phyloP scores from a whole-genome alignment of 2,888 invertebrate genomes.

The Tenthredo notha region DNA sequence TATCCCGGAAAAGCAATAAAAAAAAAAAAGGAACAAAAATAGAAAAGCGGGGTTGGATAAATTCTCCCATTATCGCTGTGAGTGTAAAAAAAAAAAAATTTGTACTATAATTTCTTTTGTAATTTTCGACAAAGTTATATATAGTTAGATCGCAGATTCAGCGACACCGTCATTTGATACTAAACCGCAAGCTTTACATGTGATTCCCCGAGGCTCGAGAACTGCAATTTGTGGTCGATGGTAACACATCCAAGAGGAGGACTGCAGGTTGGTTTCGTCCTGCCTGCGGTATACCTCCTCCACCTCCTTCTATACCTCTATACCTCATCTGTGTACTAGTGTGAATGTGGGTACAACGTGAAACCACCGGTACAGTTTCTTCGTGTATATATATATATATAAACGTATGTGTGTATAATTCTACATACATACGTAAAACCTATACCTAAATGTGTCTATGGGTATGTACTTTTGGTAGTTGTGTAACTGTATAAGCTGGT shows the following conservation, averaged over 20 bases:
- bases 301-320: neutral
- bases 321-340: neutral
- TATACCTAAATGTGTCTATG: neutral
- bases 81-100: no score
- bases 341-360: neutral
- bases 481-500: neutral
- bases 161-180: neutral
- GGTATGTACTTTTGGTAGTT: neutral
- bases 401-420: neutral
- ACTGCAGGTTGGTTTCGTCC: conserved; percentile 3
- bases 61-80: neutral
- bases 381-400: neutral
- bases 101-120: no score
- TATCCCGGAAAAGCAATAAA: no score
- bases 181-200: conserved; percentile 44
- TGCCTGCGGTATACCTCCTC: conserved; percentile 21
- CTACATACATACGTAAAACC: no score
- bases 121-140: no score
- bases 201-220: conserved; percentile 48
- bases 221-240: conserved; percentile 51
- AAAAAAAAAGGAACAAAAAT: neutral
- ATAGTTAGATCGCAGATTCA: neutral
- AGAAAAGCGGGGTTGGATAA: neutral
- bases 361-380: neutral
- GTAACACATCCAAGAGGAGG: conserved; percentile 40